Base-by-base conservation (phyloP, 2,888 invertebrate genomes). In the Tetropium fuscum region DNA sequence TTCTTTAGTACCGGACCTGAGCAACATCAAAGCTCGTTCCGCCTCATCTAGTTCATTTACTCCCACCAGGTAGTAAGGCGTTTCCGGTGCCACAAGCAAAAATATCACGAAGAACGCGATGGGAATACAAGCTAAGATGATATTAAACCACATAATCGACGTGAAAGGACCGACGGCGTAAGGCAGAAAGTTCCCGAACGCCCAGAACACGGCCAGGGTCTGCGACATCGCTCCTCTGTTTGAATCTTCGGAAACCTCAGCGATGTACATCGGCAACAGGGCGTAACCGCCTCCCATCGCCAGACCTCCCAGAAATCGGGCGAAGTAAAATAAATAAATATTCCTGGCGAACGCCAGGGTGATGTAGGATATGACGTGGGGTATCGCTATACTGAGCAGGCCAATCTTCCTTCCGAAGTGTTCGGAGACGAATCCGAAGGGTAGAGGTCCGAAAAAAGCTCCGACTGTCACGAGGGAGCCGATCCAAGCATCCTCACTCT, bases 231-330 rank as follows among this genome's bases (percentile, higher is more conserved):
- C 88, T 0, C 95, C 95, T 63, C 95, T 84, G 6, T 89, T 87
- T 13, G 90, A 88, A 58, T 90, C 88, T 83, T 91, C 80, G 1
- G 94, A 87, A 30, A 94, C 90, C 81, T 95, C 95, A 38, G 92
- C 92, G 62, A 94, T 87, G 81, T 95, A 95, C 87, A 93, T 90
- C 0, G 95, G 93, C 1, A 89, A 86, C 1, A 90, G 86, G 0
- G 90, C 88, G 82, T 90, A 91, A 8, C 89, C 83, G 73, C 90
- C 87, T 0, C 91, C 90, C 0, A 89, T 85, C 0, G 87, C 87
- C 0, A 91, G 73, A 41, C 93, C 93, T 10, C 78, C 79, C 3
- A 85, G 56, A 13, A 84, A 69, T 64, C 85, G 74, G 11, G 83
- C 84, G 1, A 78, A 73, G 62, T 82, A 83, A 45, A 68, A 75